Percentiles rank a stretch among this genome's conserved stretches.
phyloP scores from a whole-genome alignment of 2,888 invertebrate genomes.

The Dolomedes plantarius region DNA sequence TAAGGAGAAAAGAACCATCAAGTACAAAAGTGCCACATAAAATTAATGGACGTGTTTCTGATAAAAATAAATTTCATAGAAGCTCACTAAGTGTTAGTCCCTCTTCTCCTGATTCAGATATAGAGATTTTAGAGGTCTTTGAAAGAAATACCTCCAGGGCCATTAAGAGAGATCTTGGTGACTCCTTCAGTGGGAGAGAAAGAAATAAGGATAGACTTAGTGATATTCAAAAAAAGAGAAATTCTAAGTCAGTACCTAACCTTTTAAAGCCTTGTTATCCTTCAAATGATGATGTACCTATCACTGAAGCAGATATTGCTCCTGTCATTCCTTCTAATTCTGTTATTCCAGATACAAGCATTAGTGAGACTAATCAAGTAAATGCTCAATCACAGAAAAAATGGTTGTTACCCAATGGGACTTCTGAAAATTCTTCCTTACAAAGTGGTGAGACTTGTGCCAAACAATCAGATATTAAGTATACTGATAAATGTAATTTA shows the following conservation, averaged over 20 bases:
- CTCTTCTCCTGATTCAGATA: not conserved
- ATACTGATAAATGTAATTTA: not conserved
- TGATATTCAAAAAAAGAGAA: not conserved
- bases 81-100: too few species aligned
- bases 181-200: not conserved
- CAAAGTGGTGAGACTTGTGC: not conserved
- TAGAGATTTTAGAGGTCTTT: not conserved
- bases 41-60: not conserved
- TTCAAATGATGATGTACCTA: slow-evolving; percentile 7
- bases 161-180: not conserved
- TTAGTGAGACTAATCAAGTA: not conserved
- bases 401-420: slow-evolving; percentile 31
- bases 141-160: too few species aligned
- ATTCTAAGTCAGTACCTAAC: slow-evolving; percentile 5
- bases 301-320: slow-evolving; percentile 59
- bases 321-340: slow-evolving; percentile 31
- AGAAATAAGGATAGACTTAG: not conserved
- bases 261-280: slow-evolving; percentile 15
- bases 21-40: not conserved
- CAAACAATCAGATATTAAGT: not conserved
- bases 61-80: not conserved
- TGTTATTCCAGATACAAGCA: slow-evolving; percentile 9
- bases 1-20: not conserved
- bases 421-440: not conserved
- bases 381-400: slow-evolving; percentile 5